Base-by-base conservation (phyloP, 2,113 vertebrate species). In the Equus quagga region DNA sequence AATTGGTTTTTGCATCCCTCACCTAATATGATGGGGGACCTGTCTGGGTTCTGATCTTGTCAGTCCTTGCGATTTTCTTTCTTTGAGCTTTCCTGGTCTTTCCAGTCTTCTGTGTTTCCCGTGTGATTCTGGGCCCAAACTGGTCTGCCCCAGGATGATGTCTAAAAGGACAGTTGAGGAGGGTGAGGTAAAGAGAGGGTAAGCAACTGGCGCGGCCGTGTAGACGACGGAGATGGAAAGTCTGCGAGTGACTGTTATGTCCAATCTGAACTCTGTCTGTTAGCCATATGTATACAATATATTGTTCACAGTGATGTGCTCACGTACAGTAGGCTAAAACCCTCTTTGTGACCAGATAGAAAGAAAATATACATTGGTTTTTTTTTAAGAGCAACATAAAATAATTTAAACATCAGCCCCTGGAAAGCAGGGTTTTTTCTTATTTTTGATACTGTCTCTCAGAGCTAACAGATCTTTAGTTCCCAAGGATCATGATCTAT, bases 261-360 rank as follows among this genome's bases (percentile, higher is more conserved):
- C 49, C 24, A 6, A 4, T 3, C 1, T 31, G 12, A 6, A 19
- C 72, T 44, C 17, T 54, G 0, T 33, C n/a, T 14, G 26, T 33
- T 10, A 41, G 19, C 44, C 8, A 0, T 5, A 1, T 3, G 15
- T 33, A 0, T 2, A 8, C 0, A 9, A 3, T 5, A 0, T 11
- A 8, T 49, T 49, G 13, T 21, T 23, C 28, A 31, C 26, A 60
- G 60, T 14, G 12, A 49, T 11, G 17, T 3, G 8, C 72, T 41
- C n/a, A 5, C 2, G 0, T 19, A 28, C 17, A 9, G 23, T 18
- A 19, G 24, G 23, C 60, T 28, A 17, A 26, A 73, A 36, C 31
- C 36, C 12, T 49, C 23, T 67, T 8, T 21, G 2, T 46, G 64
- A 33, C 36, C 78, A 23, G 8, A 28, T 36, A 81, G 56, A 64